Base-by-base conservation (phyloP, 2,113 vertebrate genomes). In the Larimichthys polyactis region DNA sequence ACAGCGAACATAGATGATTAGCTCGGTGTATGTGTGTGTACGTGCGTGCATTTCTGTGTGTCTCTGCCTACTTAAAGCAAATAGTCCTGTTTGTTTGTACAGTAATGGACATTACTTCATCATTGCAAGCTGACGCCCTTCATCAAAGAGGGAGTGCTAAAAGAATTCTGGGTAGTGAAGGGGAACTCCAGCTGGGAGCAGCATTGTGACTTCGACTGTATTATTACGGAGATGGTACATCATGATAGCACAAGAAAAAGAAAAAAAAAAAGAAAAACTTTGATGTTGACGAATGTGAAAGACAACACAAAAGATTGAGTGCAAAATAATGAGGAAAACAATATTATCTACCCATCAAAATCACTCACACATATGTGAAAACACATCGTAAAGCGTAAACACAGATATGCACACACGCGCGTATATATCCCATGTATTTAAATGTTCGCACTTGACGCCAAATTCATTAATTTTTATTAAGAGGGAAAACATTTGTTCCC, bases 401-500 rank as follows among this genome's bases (percentile, higher is more conserved):
- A 85, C 52, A 82, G 55, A 81, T 24, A 70, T 58, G 52, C 64
- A 29, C 54, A 75, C 11, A 70, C 75, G 48, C 22, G 11, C n/a
- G 22, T 52, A 15, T 64, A 17, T 64, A 81, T 58, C 67, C 52
- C 51, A 72, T 75, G 40, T 59, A 86, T 90, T 85, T 32, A 85
- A 82, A 84, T 73, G 78, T 71, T 82, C 7, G 36, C 19, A 95
- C 90, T 95, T 94, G 94, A 96, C 66, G 92, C 92, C 95, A 95
- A 96, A 97, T 98, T 97, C 97, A 97, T 98, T 97, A 95, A 97
- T 98, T 99, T 96, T 97, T 97, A 97, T 97, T 97, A 97, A 96
- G 96, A 96, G 96, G 95, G 94, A 97, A 97, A 97, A 97, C 96
- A 97, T 97, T 97, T 96, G 94, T 96, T 95, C 95, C 91, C 92